Evolutionary conservation across 1,140 invertebrate genomes (phyloP), one percentile per base, ranked within the genome.

Genomic region (Zaprionus davidi): DNA sequence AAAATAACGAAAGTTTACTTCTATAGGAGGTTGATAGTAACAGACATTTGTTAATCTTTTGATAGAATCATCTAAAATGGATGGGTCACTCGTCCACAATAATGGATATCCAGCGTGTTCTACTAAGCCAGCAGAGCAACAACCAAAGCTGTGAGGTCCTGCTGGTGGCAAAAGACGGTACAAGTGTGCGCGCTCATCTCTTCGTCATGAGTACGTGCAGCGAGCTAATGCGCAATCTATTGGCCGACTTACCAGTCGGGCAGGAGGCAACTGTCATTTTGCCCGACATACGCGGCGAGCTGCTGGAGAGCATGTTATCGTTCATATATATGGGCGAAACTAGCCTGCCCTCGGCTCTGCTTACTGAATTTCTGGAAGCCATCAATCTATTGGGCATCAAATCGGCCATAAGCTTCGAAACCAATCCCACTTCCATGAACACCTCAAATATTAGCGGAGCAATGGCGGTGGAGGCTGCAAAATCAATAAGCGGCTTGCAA

Each of bases 41-140:
- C n/a, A 17, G 55, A 34, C 0, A 26, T 17, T 22, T 34, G 1
- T 36, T 34, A 17, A 20, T 24, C 36, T 57, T 11, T 76, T 17
- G 5, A 12, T n/a, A 90, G 91, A 92, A 92, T 82, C 79, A 92
- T 58, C 71, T 92, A 6, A 92, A 92, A 77, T 92, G 91, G 91
- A 92, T 92, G 91, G 91, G 90, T n/a, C 91, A 92, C 67, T 78
- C 90, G 63, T 81, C 82, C 70, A 92, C 91, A 24, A 90, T 92
- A 60, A 86, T 92, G 74, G 91, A 92, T 58, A 91, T 92, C 44
- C 90, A 92, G 57, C 82, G 84, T 17, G 69, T 76, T 31, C 65
- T 92, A n/a, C 85, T 81, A 3, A 76, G 81, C 38, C 73, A 76
- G 62, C 73, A 76, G 11, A 77, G 63, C 58, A 88, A 90, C 68